These are phyloP conservation scores for Atherinomorus stipes DNA, from an alignment of 2,113 vertebrate genomes.

Conservation along the genomic window DNA sequence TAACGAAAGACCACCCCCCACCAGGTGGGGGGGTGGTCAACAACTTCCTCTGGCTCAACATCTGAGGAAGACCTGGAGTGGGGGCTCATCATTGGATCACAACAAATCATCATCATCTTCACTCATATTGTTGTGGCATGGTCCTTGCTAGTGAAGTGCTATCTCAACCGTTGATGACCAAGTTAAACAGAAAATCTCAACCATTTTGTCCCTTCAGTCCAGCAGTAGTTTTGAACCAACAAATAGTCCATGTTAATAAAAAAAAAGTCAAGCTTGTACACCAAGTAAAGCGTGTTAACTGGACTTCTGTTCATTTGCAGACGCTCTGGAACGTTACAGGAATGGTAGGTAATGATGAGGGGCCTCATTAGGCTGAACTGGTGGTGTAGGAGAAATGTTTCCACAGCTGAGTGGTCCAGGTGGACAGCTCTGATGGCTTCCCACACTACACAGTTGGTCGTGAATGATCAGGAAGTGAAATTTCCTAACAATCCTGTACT, in stretches of 20 bases:
- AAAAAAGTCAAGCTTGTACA: constrained; percentile 18
- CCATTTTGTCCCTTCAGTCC: too few species aligned
- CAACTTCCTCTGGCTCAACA: too few species aligned
- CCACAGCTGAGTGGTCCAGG: constrained; percentile 41
- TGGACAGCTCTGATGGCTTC: constrained; percentile 41
- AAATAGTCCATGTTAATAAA: background rate
- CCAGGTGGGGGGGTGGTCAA: too few species aligned
- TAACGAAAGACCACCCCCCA: too few species aligned
- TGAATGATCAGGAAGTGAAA: constrained; percentile 26
- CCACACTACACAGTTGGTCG: constrained; percentile 43
- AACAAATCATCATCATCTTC: too few species aligned
- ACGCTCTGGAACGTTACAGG: constrained; percentile 35
- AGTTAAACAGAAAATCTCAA: too few species aligned
- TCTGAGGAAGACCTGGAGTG: too few species aligned
- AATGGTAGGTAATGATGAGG: constrained; percentile 39
- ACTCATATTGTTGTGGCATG: too few species aligned
- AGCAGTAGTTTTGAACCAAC: background rate
- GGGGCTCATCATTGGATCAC: too few species aligned
- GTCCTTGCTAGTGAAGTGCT: too few species aligned
- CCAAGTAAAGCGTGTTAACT: constrained; percentile 9
- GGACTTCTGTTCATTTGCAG: constrained; percentile 22
- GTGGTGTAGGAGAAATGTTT: constrained; percentile 50
- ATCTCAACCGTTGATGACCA: too few species aligned
- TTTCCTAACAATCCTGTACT: constrained; percentile 35
- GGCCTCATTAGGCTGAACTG: constrained; percentile 65